Conservation (phyloP, 2,888 invertebrate species). For the Tribolium freemani region DNA sequence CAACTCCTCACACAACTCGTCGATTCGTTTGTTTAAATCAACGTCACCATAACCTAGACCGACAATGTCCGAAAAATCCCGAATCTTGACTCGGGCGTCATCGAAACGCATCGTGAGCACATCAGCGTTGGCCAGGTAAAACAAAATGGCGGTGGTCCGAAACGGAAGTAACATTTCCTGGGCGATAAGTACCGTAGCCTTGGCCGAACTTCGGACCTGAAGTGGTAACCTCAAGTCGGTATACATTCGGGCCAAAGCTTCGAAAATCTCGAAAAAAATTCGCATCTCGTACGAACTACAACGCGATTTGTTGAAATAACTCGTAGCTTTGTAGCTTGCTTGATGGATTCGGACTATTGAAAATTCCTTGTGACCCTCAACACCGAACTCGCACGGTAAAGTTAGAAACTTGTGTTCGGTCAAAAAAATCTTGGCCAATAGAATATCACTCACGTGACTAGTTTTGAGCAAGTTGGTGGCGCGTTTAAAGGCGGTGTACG, state of each 20-base stretch:
- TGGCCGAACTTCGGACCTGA: conserved; percentile 25
- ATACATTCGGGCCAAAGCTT: conserved; percentile 22
- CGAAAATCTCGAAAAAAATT: conserved; percentile 31
- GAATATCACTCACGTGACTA: neutral
- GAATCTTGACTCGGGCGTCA: conserved; percentile 31
- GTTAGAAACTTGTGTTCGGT: conserved; percentile 30
- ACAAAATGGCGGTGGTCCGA: conserved; percentile 17
- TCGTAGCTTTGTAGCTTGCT: neutral
- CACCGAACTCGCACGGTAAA: conserved; percentile 26
- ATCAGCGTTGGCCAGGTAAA: conserved; percentile 28
- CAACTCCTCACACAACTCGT: neutral
- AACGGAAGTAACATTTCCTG: conserved; percentile 34
- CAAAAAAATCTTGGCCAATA: neutral
- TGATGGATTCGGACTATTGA: conserved; percentile 20
- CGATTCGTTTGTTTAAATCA: neutral
- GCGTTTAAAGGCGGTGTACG: conserved; percentile 18
- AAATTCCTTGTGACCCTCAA: conserved; percentile 17
- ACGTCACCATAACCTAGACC: neutral
- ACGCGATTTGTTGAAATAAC: neutral
- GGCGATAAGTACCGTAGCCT: conserved; percentile 7
- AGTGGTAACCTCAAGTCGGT: conserved; percentile 26
- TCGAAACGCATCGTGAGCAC: neutral
- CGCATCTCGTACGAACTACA: conserved; percentile 15
- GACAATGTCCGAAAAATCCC: conserved; percentile 26
- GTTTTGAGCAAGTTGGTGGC: neutral